Evolutionary conservation across 1,140 invertebrate species (phyloP).

Genomic region (Panagrolaimus sp.): DNA sequence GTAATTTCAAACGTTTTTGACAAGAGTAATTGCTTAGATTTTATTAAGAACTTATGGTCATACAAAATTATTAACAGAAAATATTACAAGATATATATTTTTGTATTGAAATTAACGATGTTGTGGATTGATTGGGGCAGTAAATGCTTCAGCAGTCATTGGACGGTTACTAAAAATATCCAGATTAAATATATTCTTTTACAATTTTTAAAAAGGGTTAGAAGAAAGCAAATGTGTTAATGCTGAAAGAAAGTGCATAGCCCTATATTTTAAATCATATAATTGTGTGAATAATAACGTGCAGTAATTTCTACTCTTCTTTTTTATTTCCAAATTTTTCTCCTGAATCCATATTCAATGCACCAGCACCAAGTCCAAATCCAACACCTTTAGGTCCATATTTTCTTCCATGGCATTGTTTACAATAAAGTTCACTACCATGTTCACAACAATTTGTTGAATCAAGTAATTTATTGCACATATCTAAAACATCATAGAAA

Average conservation of each 20-base stretch:
- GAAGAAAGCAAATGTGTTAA: slow-evolving; percentile 13
- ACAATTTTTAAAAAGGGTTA: slow-evolving; percentile 15
- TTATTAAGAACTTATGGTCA: too few relatives aligned
- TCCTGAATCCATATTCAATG: slow-evolving; percentile 86
- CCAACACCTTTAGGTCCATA: slow-evolving; percentile 85
- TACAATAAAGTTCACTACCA: slow-evolving; percentile 86
- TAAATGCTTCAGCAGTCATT: slow-evolving; percentile 53
- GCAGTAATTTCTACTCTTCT: slow-evolving; percentile 7
- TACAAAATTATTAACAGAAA: too few relatives aligned
- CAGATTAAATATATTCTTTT: not conserved
- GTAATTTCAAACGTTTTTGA: too few relatives aligned
- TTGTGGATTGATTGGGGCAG: slow-evolving; percentile 52
- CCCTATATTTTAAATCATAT: not conserved
- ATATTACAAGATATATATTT: too few relatives aligned
- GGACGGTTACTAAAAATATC: slow-evolving; percentile 49
- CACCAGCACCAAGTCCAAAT: slow-evolving; percentile 90
- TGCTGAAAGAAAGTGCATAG: not conserved
- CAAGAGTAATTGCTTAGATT: too few relatives aligned
- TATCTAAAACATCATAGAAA: slow-evolving; percentile 64
- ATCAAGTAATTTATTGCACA: slow-evolving; percentile 83
- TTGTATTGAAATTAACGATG: slow-evolving; percentile 32
- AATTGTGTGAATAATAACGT: not conserved
- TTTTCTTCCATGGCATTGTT: slow-evolving; percentile 79
- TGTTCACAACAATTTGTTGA: slow-evolving; percentile 79
- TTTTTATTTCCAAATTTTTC: slow-evolving; percentile 66